Evolutionary conservation across 2,888 invertebrate species (phyloP).

Genomic region (Diplolepis rosae): DNA sequence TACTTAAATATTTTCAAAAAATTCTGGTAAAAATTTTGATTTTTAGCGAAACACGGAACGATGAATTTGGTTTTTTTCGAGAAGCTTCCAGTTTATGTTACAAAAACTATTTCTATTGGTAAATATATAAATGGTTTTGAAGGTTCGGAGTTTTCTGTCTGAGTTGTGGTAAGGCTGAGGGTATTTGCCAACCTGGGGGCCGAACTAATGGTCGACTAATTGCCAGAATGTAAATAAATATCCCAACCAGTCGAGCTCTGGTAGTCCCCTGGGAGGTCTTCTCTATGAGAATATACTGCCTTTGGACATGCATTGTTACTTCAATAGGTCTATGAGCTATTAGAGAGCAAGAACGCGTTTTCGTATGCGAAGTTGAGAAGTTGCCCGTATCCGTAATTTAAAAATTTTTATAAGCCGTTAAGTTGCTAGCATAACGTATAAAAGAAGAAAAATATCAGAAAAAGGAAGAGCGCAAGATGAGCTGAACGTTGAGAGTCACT

Average conservation of each 20-base stretch:
- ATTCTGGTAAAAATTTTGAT: too few relatives aligned
- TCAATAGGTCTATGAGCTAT: slow-evolving; percentile 54
- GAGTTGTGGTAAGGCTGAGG: slow-evolving; percentile 1
- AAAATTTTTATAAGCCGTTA: neutral
- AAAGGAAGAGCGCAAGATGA: neutral
- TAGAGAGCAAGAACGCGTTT: slow-evolving; percentile 30
- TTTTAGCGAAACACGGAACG: too few relatives aligned
- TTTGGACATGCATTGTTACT: slow-evolving; percentile 69
- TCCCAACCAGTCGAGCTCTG: slow-evolving; percentile 60
- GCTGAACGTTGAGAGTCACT: neutral
- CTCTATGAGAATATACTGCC: slow-evolving; percentile 70
- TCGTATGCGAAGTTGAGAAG: slow-evolving; percentile 26
- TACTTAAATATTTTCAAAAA: too few relatives aligned
- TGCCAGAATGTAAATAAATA: slow-evolving; percentile 73
- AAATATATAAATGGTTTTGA: slow-evolving; percentile 40
- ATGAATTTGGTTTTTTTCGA: too few relatives aligned
- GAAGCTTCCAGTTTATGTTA: too few relatives aligned
- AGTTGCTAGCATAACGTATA: neutral
- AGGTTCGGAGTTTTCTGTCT: slow-evolving; percentile 40
- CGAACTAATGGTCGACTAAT: slow-evolving; percentile 71
- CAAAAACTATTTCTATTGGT: slow-evolving; percentile 1
- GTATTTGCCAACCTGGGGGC: slow-evolving; percentile 51
- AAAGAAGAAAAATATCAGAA: slow-evolving; percentile 12
- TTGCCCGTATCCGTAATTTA: neutral
- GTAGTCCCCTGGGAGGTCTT: slow-evolving; percentile 57